Conservation (phyloP, 2,797 vertebrate species). For the Anomalospiza imberbis region DNA sequence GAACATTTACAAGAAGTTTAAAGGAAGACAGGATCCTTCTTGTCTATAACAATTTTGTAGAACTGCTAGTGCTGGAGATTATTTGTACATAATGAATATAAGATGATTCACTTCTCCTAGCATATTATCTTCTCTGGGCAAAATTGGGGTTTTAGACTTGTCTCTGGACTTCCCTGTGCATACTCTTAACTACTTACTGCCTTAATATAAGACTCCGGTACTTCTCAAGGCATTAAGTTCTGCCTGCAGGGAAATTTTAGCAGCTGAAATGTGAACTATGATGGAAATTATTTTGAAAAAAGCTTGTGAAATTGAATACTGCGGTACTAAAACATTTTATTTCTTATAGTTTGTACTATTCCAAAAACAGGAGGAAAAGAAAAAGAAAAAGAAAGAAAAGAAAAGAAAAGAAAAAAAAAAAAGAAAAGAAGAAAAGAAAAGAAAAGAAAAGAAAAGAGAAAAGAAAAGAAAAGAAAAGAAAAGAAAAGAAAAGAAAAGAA, state of each 20-base stretch:
- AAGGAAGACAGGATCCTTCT: background rate
- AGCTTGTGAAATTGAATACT: background rate
- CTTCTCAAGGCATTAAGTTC: background rate
- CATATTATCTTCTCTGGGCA: background rate
- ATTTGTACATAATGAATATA: background rate
- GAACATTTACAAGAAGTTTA: background rate
- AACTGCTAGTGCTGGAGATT: background rate
- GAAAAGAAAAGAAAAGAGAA: accelerated
- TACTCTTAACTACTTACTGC: background rate
- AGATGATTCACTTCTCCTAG: background rate
- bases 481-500: no score
- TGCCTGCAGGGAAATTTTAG: background rate
- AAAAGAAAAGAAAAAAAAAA: no score
- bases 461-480: no score
- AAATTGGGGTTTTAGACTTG: background rate
- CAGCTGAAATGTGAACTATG: background rate
- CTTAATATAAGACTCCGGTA: background rate
- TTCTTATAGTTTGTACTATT: background rate
- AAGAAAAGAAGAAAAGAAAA: background rate
- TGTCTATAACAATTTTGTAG: background rate
- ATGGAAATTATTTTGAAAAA: background rate
- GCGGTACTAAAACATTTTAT: background rate
- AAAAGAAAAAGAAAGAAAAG: background rate
- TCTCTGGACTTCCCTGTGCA: background rate
- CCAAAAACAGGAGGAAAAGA: background rate